phyloP scores from a whole-genome alignment of 2,888 invertebrate species.

The Tetranychus truncatus region DNA sequence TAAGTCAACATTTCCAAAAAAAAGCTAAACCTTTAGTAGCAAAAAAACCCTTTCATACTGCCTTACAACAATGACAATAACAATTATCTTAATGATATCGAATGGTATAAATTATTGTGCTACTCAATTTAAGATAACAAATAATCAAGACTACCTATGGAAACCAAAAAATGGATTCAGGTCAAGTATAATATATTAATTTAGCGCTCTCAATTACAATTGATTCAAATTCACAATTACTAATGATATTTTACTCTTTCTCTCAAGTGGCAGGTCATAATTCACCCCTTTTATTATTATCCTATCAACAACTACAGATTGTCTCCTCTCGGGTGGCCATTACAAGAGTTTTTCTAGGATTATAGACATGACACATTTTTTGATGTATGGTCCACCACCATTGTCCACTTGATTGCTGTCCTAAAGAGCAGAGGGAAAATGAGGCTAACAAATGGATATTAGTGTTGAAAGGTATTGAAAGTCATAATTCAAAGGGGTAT shows the following conservation, averaged over 20 bases:
- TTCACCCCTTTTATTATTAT: not conserved
- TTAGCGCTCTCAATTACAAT: not conserved
- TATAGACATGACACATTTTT: not conserved
- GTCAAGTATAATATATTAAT: not conserved
- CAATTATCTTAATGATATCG: too few relatives aligned
- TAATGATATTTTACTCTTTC: not conserved
- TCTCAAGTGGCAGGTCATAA: constrained; percentile 1
- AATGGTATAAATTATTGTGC: too few relatives aligned
- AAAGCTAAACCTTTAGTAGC: too few relatives aligned
- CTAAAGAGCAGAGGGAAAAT: not conserved
- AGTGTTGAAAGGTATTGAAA: not conserved
- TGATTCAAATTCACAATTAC: not conserved
- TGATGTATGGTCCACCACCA: not conserved
- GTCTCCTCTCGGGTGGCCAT: not conserved
- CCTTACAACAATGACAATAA: too few relatives aligned
- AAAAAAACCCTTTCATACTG: too few relatives aligned
- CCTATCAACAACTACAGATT: not conserved
- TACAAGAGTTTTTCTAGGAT: not conserved
- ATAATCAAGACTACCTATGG: not conserved
- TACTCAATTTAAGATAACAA: too few relatives aligned
- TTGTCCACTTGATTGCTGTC: not conserved
- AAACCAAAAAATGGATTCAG: not conserved
- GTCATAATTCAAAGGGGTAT: not conserved
- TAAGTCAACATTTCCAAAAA: too few relatives aligned
- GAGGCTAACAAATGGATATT: not conserved